phyloP scores from a whole-genome alignment of 2,797 vertebrate species.

The Gobionotothen gibberifrons region DNA sequence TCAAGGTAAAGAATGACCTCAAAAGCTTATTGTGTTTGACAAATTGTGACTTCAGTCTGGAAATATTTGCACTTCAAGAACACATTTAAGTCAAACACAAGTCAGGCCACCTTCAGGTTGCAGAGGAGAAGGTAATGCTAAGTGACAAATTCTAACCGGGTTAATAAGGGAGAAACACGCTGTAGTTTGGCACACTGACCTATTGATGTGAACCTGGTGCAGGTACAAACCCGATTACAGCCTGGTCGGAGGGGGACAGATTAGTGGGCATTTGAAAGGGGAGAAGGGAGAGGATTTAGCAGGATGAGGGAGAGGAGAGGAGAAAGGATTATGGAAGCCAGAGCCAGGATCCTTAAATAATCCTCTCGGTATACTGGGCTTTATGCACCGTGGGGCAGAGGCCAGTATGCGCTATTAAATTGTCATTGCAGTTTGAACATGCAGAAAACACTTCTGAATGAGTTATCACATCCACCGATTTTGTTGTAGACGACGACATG shows the following conservation, averaged over 20 bases:
- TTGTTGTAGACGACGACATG: slow-evolving; percentile 3
- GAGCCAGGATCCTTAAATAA: slow-evolving; percentile 84
- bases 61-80: not conserved
- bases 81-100: not conserved
- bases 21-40: not conserved
- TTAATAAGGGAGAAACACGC: not conserved
- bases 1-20: not conserved
- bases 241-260: slow-evolving; percentile 69
- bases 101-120: not conserved
- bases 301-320: slow-evolving; percentile 79
- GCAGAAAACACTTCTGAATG: slow-evolving; percentile 20
- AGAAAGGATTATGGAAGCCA: slow-evolving; percentile 82
- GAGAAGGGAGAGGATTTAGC: slow-evolving; percentile 82
- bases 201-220: slow-evolving; percentile 61
- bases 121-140: not conserved
- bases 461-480: slow-evolving; percentile 13
- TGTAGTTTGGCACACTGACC: slow-evolving; percentile 64
- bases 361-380: slow-evolving; percentile 79
- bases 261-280: slow-evolving; percentile 82
- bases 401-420: slow-evolving; percentile 51
- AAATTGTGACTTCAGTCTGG: not conserved
- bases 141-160: not conserved
- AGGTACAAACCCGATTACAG: slow-evolving; percentile 81
- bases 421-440: slow-evolving; percentile 43
- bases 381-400: slow-evolving; percentile 62